Evolutionary conservation across 2,797 vertebrate genomes (phyloP).

Genomic region (Artibeus jamaicensis): DNA sequence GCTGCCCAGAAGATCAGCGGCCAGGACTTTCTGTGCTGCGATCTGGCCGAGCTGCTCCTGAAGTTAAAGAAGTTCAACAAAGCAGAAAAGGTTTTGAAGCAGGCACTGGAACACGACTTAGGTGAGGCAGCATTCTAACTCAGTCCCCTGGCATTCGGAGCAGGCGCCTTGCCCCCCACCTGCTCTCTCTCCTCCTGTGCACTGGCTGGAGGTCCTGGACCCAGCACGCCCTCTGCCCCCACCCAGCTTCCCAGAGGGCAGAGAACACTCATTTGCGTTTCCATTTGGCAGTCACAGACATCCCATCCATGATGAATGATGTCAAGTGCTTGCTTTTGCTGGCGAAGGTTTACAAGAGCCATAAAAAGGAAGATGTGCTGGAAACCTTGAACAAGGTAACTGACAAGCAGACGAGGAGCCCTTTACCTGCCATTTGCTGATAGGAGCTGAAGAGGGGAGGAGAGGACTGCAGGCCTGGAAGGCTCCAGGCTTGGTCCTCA

Average conservation of each 20-base stretch:
- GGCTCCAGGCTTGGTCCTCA: not conserved
- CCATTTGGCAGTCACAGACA: constrained; percentile 77
- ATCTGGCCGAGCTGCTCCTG: constrained; percentile 83
- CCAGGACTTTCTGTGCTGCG: constrained; percentile 81
- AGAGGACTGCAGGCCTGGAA: not conserved
- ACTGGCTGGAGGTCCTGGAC: not conserved
- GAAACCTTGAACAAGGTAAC: constrained; percentile 82
- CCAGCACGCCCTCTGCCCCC: not conserved
- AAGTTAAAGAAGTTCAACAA: constrained; percentile 82
- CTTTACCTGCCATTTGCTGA: not conserved
- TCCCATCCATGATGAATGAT: constrained; percentile 81
- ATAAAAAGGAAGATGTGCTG: constrained; percentile 75
- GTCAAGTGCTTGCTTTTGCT: constrained; percentile 82
- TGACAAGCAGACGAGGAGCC: not conserved
- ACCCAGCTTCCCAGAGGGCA: not conserved
- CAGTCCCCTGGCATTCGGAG: rapidly evolving
- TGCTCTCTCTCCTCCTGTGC: not conserved
- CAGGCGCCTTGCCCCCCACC: rapidly evolving
- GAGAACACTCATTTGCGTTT: not conserved
- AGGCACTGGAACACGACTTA: constrained; percentile 77
- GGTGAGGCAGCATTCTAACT: constrained; percentile 62
- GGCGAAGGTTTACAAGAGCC: constrained; percentile 76
- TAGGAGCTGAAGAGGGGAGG: not conserved
- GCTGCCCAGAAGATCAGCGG: constrained; percentile 81
- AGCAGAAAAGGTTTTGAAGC: constrained; percentile 82